A percentile compares a stretch with the other conserved stretches of the same genome.
Conservation (phyloP, 2,113 vertebrate species). For the Alouatta palliata region DNA sequence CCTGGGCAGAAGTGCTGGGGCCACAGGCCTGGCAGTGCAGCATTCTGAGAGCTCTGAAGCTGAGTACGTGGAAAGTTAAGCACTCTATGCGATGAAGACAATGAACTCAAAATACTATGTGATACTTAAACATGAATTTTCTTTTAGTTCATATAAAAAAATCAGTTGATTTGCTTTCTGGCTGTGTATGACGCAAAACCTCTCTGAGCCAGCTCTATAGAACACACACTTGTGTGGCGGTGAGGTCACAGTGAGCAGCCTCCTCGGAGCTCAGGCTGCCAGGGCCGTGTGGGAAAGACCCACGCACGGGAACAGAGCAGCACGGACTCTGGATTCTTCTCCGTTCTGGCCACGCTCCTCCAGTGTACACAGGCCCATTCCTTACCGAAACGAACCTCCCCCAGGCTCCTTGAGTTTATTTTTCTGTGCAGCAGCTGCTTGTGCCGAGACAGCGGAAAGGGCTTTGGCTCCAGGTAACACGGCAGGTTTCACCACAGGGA, state of each 20-base stretch:
- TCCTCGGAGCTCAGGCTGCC: accelerated
- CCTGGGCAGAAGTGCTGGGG: no score
- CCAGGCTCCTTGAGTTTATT: constrained; percentile 94
- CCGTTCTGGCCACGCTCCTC: background rate
- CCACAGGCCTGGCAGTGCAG: no score
- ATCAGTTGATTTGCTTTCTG: accelerated
- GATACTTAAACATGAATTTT: accelerated
- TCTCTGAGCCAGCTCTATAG: no score
- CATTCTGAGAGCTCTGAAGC: accelerated
- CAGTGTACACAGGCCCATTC: background rate
- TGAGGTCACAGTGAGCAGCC: no score
- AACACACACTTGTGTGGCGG: background rate
- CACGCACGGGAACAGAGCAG: background rate
- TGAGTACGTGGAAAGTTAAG: accelerated
- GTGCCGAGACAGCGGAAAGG: constrained; percentile 84
- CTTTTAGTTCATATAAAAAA: accelerated
- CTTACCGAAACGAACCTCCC: constrained; percentile 95
- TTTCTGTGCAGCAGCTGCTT: constrained; percentile 89
- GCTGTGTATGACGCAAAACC: background rate
- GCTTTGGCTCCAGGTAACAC: constrained; percentile 89
- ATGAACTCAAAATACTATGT: accelerated
- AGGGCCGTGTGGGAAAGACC: background rate
- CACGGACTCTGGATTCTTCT: background rate
- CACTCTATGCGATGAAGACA: accelerated
- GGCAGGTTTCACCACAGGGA: constrained; percentile 89